These are phyloP conservation scores for Bucco capensis DNA, from an alignment of 2,113 vertebrate genomes.

Conservation along the genomic window DNA sequence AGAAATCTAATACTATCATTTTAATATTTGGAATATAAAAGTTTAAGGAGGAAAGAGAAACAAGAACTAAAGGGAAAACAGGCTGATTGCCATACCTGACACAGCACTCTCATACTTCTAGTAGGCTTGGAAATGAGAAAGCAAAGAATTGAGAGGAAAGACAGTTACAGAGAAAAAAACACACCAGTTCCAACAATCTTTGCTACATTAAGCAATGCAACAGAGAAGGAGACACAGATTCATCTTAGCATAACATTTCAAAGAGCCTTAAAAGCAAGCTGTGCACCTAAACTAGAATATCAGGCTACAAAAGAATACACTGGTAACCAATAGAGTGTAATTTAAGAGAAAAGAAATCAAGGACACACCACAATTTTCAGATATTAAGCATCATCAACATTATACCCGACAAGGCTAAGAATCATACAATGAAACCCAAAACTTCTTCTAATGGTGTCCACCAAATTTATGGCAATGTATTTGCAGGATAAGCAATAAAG, in stretches of 20 bases:
- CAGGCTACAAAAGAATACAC: neutral
- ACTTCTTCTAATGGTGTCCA: neutral
- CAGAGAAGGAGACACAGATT: neutral
- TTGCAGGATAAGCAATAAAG: neutral
- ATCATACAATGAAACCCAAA: neutral
- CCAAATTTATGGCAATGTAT: neutral
- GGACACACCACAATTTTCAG: neutral
- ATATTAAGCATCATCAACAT: too few relatives aligned
- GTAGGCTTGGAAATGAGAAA: slow-evolving; percentile 97
- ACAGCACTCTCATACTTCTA: slow-evolving; percentile 99
- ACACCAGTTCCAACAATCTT: slow-evolving; percentile 65
- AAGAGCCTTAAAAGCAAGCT: neutral
- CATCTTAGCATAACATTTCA: neutral
- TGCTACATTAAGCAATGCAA: slow-evolving; percentile 34
- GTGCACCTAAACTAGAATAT: neutral
- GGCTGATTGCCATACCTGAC: slow-evolving; percentile 93
- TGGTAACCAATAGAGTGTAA: neutral
- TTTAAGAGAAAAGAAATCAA: neutral
- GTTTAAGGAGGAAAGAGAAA: slow-evolving; percentile 13
- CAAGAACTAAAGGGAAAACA: slow-evolving; percentile 77
- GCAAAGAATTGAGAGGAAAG: slow-evolving; percentile 91
- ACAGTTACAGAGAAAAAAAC: slow-evolving; percentile 62
- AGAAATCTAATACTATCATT: slow-evolving; percentile 1
- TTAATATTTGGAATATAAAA: neutral
- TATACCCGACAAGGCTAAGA: too few relatives aligned